Evolutionary conservation across 37 sponge, comb jelly and placozoan species (phyloP).

Genomic region (Petrosia ficiformis): DNA sequence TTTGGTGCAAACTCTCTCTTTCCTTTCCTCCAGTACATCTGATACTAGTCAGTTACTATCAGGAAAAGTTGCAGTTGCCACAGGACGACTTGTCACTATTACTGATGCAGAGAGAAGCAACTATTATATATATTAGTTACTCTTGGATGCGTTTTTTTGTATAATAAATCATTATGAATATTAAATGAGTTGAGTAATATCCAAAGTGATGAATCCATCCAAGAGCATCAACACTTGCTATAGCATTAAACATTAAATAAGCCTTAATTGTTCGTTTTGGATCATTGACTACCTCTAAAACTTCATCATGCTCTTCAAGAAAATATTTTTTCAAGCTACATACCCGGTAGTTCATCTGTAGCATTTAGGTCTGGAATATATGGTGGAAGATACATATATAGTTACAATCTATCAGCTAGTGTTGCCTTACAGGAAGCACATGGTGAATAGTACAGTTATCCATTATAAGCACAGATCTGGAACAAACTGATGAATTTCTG

Average conservation of each 20-base stretch:
- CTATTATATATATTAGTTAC: too few species aligned
- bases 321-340: slow-evolving; percentile 27
- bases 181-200: too few species aligned
- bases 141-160: too few species aligned
- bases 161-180: too few species aligned
- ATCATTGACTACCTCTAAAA: slow-evolving; percentile 3
- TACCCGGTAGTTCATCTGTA: slow-evolving; percentile 34
- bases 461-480: slow-evolving; percentile 35
- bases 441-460: slow-evolving; percentile 59
- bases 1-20: too few species aligned
- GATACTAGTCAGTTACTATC: too few species aligned
- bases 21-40: too few species aligned
- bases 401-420: slow-evolving; percentile 13
- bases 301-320: slow-evolving; percentile 22
- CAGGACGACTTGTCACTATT: too few species aligned
- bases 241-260: too few species aligned
- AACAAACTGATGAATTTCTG: slow-evolving; percentile 33
- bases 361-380: slow-evolving; percentile 49
- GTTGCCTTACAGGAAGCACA: slow-evolving; percentile 7
- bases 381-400: slow-evolving; percentile 41
- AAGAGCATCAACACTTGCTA: not conserved
- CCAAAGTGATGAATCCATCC: slow-evolving; percentile 16
- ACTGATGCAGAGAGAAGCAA: too few species aligned
- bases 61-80: too few species aligned
- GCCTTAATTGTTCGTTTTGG: not conserved